These are phyloP conservation scores for Aplodontia rufa DNA, from an alignment of 2,113 vertebrate genomes.

Conservation along the genomic window DNA sequence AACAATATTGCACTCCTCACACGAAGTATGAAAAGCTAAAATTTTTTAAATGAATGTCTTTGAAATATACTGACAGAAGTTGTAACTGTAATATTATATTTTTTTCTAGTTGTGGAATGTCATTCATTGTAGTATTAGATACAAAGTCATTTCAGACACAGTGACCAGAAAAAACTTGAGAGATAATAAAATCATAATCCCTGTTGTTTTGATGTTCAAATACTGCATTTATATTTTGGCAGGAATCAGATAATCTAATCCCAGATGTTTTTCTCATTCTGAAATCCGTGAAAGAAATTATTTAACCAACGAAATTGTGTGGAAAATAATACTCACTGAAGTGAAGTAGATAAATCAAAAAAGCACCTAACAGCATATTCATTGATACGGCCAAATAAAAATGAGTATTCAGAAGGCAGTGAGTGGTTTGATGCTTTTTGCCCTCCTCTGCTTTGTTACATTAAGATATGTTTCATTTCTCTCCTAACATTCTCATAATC, in stretches of 20 bases:
- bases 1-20: not conserved
- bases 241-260: constrained; percentile 18
- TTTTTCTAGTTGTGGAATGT: not conserved
- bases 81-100: not conserved
- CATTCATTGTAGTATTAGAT: not conserved
- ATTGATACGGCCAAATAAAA: not conserved
- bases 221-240: not conserved
- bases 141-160: not conserved
- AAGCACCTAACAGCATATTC: not conserved
- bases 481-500: not conserved
- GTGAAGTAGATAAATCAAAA: not conserved
- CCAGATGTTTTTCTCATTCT: not conserved
- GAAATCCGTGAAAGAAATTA: not conserved
- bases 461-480: not conserved
- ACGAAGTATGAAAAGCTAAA: constrained; percentile 1
- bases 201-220: not conserved
- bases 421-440: not conserved
- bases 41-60: constrained; percentile 16
- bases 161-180: not conserved
- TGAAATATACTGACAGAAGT: constrained; percentile 13
- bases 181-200: not conserved
- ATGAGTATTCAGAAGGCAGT: not conserved
- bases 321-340: not conserved
- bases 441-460: not conserved
- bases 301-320: not conserved